Conservation (phyloP, 2,888 invertebrate species). For the Anorthoa munda region DNA sequence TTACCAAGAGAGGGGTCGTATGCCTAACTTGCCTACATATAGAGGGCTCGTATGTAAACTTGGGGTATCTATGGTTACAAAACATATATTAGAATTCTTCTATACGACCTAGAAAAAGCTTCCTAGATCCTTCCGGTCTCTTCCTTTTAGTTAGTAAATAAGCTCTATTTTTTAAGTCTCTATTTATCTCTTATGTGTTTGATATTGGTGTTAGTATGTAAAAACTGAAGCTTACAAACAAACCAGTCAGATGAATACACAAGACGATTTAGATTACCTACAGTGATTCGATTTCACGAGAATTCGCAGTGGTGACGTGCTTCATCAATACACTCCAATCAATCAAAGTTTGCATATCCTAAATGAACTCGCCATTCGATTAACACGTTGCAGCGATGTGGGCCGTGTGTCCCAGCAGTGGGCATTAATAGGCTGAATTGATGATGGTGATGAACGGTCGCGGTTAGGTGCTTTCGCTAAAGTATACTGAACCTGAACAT, state of each 20-base stretch:
- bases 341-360: conserved; percentile 58
- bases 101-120: background rate
- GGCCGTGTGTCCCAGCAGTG: too few species aligned
- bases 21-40: background rate
- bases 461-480: background rate
- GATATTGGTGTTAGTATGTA: background rate
- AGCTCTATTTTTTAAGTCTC: too few species aligned
- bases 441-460: background rate
- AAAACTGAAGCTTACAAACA: background rate
- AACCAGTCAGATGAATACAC: background rate
- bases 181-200: background rate
- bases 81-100: background rate
- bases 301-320: conserved; percentile 11
- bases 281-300: conserved; percentile 15
- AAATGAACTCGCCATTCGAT: conserved; percentile 55
- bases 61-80: background rate
- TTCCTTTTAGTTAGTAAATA: background rate
- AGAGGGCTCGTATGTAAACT: background rate
- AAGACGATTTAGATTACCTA: background rate
- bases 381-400: conserved; percentile 28
- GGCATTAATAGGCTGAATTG: too few species aligned
- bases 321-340: conserved; percentile 46
- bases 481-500: conserved; percentile 15
- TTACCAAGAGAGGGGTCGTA: too few species aligned
- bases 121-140: background rate